Conservation (phyloP, 2,113 vertebrate species). For the Alces alces region DNA sequence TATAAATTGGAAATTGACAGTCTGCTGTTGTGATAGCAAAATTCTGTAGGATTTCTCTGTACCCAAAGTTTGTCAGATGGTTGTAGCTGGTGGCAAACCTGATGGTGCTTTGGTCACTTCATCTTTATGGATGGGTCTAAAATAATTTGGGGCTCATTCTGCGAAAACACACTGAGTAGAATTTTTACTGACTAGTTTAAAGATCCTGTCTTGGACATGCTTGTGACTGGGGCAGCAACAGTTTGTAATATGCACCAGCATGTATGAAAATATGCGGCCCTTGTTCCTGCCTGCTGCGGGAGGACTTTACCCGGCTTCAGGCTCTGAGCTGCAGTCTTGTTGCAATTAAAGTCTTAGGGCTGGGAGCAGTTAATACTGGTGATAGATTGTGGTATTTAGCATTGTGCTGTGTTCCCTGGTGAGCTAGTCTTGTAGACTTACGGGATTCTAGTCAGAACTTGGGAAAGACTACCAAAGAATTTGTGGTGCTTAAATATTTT, state of each 20-base stretch:
- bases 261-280: constrained; percentile 77
- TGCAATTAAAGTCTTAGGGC: constrained; percentile 79
- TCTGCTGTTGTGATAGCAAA: constrained; percentile 16
- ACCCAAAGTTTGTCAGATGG: not conserved
- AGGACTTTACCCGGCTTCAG: constrained; percentile 57
- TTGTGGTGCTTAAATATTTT: constrained; percentile 37
- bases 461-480: constrained; percentile 30
- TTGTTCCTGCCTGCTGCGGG: constrained; percentile 78
- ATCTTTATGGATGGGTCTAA: constrained; percentile 19
- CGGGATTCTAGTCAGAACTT: constrained; percentile 35
- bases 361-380: constrained; percentile 70
- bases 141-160: constrained; percentile 40
- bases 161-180: not conserved
- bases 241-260: constrained; percentile 72
- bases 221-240: constrained; percentile 52
- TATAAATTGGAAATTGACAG: constrained; percentile 62
- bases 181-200: constrained; percentile 24
- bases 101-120: constrained; percentile 12
- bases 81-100: not conserved
- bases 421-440: constrained; percentile 62
- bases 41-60: constrained; percentile 48
- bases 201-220: constrained; percentile 46
- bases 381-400: constrained; percentile 61
- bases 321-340: constrained; percentile 65
- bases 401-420: constrained; percentile 37